phyloP scores from a whole-genome alignment of 2,888 invertebrate genomes.

The Sarcophaga subvicina region DNA sequence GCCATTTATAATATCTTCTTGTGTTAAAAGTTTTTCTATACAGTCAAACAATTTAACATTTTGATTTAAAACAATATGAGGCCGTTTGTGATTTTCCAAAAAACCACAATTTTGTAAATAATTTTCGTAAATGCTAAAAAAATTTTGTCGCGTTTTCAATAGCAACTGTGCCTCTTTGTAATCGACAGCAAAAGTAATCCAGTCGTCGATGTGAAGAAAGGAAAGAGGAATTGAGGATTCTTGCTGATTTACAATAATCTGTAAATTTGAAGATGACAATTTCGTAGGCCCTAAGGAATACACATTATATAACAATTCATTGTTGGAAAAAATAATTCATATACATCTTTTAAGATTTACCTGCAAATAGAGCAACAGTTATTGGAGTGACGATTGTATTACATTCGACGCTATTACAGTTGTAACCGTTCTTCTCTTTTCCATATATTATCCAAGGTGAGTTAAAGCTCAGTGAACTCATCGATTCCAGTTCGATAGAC shows the following conservation, averaged over 20 bases:
- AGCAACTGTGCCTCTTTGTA: constrained; percentile 86
- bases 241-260: constrained; percentile 24
- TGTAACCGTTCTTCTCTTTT: constrained; percentile 86
- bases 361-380: constrained; percentile 87
- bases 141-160: constrained; percentile 88
- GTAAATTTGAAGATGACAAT: constrained; percentile 52
- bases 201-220: constrained; percentile 85
- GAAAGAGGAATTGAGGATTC: constrained; percentile 25
- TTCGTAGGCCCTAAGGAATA: constrained; percentile 68
- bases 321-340: not conserved
- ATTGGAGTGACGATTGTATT: constrained; percentile 89
- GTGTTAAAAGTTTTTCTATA: constrained; percentile 71
- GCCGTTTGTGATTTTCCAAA: constrained; percentile 72
- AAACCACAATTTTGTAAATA: constrained; percentile 73
- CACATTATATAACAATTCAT: not conserved
- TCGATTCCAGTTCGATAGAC: constrained; percentile 51
- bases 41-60: constrained; percentile 71
- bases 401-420: constrained; percentile 87
- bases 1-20: constrained; percentile 72
- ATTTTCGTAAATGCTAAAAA: constrained; percentile 80
- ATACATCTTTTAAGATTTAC: constrained; percentile 56
- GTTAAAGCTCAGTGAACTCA: constrained; percentile 81
- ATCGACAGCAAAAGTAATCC: constrained; percentile 87
- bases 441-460: constrained; percentile 92
- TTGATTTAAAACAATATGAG: constrained; percentile 56